phyloP scores from a whole-genome alignment of 23 tunicate species.

The Ascidia mentula region DNA sequence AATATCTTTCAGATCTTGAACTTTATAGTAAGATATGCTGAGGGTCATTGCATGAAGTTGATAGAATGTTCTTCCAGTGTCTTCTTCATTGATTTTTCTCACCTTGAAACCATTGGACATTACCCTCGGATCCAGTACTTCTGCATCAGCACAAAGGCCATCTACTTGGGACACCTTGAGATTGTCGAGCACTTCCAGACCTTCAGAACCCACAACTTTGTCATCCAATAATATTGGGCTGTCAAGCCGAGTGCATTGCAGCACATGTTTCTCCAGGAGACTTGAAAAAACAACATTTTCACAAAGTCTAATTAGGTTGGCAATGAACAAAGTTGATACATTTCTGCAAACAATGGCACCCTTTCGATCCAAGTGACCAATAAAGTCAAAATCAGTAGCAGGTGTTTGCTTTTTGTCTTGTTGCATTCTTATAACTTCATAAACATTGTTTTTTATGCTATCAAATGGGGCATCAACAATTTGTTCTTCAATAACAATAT shows the following conservation, averaged over 20 bases:
- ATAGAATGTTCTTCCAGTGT: not conserved
- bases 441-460: not conserved
- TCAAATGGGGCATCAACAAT: not conserved
- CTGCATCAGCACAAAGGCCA: constrained; percentile 5
- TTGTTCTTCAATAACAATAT: not conserved
- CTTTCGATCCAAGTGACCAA: constrained; percentile 14
- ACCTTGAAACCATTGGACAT: constrained; percentile 55
- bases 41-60: constrained; percentile 12
- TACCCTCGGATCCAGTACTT: constrained; percentile 44
- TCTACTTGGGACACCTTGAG: not conserved
- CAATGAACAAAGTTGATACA: not conserved
- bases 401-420: not conserved
- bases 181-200: not conserved
- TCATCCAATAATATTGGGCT: not conserved
- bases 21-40: constrained; percentile 20
- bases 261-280: not conserved
- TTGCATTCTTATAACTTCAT: not conserved
- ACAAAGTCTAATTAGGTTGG: constrained; percentile 24
- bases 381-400: not conserved
- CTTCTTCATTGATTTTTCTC: not conserved
- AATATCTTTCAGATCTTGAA: constrained; percentile 48
- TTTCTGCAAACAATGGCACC: not conserved
- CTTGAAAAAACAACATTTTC: constrained; percentile 22
- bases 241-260: constrained; percentile 16
- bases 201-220: not conserved